Evolutionary conservation across 2,888 invertebrate species (phyloP), one percentile per base, ranked within the genome.

Genomic region (Zhuqinia jingwanae): DNA sequence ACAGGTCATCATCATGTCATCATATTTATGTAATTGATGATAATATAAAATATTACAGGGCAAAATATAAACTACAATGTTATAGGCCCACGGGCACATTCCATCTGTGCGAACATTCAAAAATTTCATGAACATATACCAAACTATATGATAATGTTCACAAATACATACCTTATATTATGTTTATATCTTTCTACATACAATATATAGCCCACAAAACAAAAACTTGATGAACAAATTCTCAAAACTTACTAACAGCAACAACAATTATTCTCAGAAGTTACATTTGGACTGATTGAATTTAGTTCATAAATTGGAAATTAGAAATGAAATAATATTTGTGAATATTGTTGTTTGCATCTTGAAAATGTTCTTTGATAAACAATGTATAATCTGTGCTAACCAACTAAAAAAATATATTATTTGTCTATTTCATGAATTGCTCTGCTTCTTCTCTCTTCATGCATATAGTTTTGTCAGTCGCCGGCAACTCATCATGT

Each of bases 401-500:
- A 75, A 75, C 75, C 30, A 75, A 75, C 75, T 75, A 75, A 70
- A 75, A 75, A 75, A 36, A 50, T 15, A 10, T 75, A 75, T 75
- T 75, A 75, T 77, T 84, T 87, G 76, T 85, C 76, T 89, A 50
- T 89, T 90, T 88, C 90, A 88, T 89, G 87, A 87, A n/a, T 86
- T 87, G 73, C 81, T 88, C 88, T 88, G 88, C 88, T 88, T 88
- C 87, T 87, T 85, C 87, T 83, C 76, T 88, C 79, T 83, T 65
- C 82, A 87, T 88, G 78, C 81, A 85, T 87, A 87, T 87, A 91
- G 91, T 91, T 91, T 91, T 91, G 91, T 89, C 91, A 91, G 80
- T 88, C 89, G 83, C 90, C 90, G 82, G 82, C 89, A 83, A 89
- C 89, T 87, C 91, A 91, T 87, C 91, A 91, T 91, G 91, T 91